A percentile compares a stretch with the other conserved stretches of the same genome.
Evolutionary conservation across 2,113 vertebrate genomes (phyloP).

Genomic region (Spea bombifrons): DNA sequence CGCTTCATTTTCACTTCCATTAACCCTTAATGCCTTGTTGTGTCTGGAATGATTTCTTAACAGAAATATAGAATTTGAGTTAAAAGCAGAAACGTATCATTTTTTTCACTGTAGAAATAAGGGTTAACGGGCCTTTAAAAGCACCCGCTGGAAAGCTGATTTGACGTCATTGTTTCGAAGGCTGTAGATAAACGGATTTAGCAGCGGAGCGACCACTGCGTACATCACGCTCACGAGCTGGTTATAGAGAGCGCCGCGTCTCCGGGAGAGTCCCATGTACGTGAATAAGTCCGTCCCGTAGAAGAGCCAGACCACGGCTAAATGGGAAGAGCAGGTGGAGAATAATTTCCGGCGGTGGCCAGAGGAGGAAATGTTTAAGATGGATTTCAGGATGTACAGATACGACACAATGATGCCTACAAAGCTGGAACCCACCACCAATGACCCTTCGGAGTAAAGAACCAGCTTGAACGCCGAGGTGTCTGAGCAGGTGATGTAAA

Average conservation of each 20-base stretch:
- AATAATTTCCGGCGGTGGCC: conserved; percentile 2
- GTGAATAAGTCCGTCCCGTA: conserved; percentile 26
- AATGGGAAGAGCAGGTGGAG: conserved; percentile 31
- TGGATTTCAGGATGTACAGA: conserved; percentile 8
- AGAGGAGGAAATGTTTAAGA: conserved; percentile 16
- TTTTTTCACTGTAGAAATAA: too few species aligned
- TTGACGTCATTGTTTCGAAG: conserved; percentile 30
- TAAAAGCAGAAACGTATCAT: too few species aligned
- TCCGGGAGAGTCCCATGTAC: conserved; percentile 25
- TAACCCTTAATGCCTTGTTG: too few species aligned
- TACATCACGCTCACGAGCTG: conserved; percentile 18
- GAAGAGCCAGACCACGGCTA: conserved; percentile 13
- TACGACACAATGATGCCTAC: conserved; percentile 8
- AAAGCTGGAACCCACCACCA: not conserved
- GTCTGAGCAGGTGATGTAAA: conserved; percentile 1
- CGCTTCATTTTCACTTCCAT: too few species aligned
- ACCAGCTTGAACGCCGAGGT: conserved; percentile 8
- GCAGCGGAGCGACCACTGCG: conserved; percentile 18
- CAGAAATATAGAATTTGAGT: too few species aligned
- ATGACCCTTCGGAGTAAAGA: conserved; percentile 11
- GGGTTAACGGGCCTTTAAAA: too few species aligned
- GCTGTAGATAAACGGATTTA: conserved; percentile 35
- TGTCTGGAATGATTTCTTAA: too few species aligned
- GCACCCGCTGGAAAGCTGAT: not conserved
- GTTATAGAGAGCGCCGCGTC: conserved; percentile 15